Evolutionary conservation across 37 sponge, comb jelly and placozoan genomes (phyloP).

Genomic region (Axinella damicornis): DNA sequence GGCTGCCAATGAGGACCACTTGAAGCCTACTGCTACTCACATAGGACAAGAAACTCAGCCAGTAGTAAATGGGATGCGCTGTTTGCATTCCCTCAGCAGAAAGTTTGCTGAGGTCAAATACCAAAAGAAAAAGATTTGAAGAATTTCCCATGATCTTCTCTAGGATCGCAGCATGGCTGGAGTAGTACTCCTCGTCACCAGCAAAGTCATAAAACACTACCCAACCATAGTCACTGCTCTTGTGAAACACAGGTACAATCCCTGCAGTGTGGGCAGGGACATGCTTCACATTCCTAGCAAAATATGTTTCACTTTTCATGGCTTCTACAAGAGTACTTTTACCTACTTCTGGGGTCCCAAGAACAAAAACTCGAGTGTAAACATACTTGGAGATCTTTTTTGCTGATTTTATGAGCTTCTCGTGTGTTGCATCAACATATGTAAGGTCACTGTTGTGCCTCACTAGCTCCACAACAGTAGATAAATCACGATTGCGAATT

Average conservation of each 20-base stretch:
- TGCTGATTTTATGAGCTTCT: no score
- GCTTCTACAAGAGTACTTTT: conserved; percentile 6
- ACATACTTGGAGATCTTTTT: not conserved
- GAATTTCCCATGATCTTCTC: not conserved
- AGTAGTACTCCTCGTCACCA: not conserved
- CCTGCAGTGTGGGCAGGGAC: conserved; percentile 14
- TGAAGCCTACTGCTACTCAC: not conserved
- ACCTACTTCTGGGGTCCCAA: not conserved
- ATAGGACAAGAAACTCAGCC: conserved; percentile 29
- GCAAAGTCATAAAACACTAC: conserved; percentile 11
- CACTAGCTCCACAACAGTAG: not conserved
- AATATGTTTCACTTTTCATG: not conserved
- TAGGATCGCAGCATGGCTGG: conserved; percentile 7
- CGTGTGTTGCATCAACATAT: no score
- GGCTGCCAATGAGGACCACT: conserved; percentile 32
- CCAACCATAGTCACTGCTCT: not conserved
- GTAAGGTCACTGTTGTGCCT: no score
- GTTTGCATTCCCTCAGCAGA: no score
- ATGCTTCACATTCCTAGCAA: not conserved
- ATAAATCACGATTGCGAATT: not conserved
- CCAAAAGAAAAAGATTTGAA: not conserved
- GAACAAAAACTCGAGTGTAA: not conserved
- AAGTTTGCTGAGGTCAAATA: not conserved
- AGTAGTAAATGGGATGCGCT: conserved; percentile 1
- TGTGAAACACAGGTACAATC: not conserved